Conservation (phyloP, 2,113 vertebrate genomes). For the Picathartes gymnocephalus region DNA sequence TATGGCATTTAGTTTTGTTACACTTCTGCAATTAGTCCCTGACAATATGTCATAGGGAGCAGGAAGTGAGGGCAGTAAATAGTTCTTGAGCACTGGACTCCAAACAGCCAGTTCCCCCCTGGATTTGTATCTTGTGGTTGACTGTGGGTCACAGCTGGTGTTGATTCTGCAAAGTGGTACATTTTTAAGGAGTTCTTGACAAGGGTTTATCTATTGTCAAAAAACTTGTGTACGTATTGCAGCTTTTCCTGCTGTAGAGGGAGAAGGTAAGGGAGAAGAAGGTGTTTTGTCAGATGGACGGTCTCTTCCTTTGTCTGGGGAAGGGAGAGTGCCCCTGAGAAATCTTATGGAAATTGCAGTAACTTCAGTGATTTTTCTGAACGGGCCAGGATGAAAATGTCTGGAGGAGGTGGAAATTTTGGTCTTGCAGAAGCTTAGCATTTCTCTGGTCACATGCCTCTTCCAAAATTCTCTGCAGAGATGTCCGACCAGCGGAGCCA, state of each 20-base stretch:
- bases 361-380: not conserved
- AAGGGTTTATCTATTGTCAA: not conserved
- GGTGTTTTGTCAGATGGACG: not conserved
- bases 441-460: rapidly evolving
- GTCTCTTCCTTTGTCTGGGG: not conserved
- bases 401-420: not conserved
- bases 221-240: not conserved
- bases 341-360: not conserved
- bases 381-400: not conserved
- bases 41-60: rapidly evolving
- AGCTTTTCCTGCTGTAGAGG: not conserved
- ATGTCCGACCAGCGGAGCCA: rapidly evolving
- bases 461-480: not conserved
- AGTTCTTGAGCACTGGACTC: not conserved
- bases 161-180: not conserved
- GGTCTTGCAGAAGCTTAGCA: not conserved
- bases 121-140: not conserved
- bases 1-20: not conserved
- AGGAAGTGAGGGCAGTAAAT: not conserved
- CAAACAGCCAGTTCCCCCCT: not conserved
- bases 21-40: not conserved
- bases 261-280: not conserved
- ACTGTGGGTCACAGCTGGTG: not conserved
- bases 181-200: not conserved
- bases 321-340: not conserved